A percentile compares a stretch with the other conserved stretches of the same genome.
Evolutionary conservation across 1,140 invertebrate species (phyloP).

Genomic region (Acarapis woodi): DNA sequence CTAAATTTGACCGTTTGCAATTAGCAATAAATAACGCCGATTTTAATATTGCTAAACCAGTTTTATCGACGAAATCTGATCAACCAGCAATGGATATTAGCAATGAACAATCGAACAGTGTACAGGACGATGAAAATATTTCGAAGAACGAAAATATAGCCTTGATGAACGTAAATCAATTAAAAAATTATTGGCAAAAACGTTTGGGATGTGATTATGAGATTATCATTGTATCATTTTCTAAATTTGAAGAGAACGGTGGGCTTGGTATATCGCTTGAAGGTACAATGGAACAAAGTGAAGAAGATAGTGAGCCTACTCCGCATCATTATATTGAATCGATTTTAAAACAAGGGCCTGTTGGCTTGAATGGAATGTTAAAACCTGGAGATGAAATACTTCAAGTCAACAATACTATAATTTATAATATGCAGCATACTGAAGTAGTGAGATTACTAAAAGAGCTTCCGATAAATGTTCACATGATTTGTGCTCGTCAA

Average conservation of each 20-base stretch:
- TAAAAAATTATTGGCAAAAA: conserved; percentile 33
- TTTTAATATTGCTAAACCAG: too few relatives aligned
- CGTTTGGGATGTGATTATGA: conserved; percentile 50
- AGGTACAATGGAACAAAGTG: conserved; percentile 80
- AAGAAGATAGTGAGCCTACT: conserved; percentile 56
- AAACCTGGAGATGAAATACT: conserved; percentile 65
- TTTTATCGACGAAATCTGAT: conserved; percentile 1
- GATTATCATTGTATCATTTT: conserved; percentile 36
- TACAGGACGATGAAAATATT: background rate
- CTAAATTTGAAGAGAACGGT: conserved; percentile 53
- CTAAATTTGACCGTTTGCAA: conserved; percentile 80
- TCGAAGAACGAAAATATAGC: background rate
- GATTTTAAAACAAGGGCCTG: conserved; percentile 71
- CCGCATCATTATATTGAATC: conserved; percentile 78
- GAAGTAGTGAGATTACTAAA: conserved; percentile 84
- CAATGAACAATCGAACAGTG: background rate
- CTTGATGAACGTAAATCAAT: background rate
- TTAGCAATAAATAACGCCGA: conserved; percentile 46
- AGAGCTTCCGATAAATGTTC: conserved; percentile 66
- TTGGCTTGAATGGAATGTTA: conserved; percentile 48
- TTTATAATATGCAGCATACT: conserved; percentile 27
- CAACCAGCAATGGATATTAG: too few relatives aligned
- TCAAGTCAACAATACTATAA: conserved; percentile 23
- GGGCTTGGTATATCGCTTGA: conserved; percentile 83
- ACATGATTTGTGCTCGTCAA: conserved; percentile 64